These are phyloP conservation scores for Enoplosus armatus DNA, from an alignment of 2,797 vertebrate species.

Conservation along the genomic window DNA sequence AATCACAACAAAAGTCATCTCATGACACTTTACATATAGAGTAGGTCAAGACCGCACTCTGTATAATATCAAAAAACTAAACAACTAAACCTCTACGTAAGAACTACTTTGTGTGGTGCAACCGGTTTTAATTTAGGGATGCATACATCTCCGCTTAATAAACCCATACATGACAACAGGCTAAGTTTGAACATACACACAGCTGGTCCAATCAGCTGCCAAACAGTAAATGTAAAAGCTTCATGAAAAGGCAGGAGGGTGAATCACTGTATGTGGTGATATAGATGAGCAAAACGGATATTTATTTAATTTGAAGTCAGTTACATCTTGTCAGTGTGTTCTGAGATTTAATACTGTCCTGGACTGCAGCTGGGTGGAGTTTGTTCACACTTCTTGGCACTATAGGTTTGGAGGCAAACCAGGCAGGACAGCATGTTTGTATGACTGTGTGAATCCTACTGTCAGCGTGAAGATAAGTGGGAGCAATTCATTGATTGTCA, in stretches of 20 bases:
- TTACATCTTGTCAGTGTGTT: not conserved
- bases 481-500: conserved; percentile 48
- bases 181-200: not conserved
- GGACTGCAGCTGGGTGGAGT: not conserved
- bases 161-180: not conserved
- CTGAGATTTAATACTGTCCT: not conserved
- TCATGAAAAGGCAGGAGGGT: not conserved
- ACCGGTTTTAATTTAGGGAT: not conserved
- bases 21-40: too few species aligned
- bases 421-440: conserved; percentile 22
- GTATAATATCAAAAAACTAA: too few species aligned
- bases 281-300: not conserved
- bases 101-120: not conserved
- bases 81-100: not conserved
- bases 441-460: conserved; percentile 38
- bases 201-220: not conserved
- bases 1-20: too few species aligned
- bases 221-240: not conserved
- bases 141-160: not conserved
- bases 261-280: not conserved
- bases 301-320: not conserved
- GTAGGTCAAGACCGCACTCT: too few species aligned
- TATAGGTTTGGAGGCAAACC: conserved; percentile 22
- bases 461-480: conserved; percentile 48
- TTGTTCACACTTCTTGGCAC: not conserved